Evolutionary conservation across 2,888 invertebrate species (phyloP).

Genomic region (Ichneumoninae sp.): DNA sequence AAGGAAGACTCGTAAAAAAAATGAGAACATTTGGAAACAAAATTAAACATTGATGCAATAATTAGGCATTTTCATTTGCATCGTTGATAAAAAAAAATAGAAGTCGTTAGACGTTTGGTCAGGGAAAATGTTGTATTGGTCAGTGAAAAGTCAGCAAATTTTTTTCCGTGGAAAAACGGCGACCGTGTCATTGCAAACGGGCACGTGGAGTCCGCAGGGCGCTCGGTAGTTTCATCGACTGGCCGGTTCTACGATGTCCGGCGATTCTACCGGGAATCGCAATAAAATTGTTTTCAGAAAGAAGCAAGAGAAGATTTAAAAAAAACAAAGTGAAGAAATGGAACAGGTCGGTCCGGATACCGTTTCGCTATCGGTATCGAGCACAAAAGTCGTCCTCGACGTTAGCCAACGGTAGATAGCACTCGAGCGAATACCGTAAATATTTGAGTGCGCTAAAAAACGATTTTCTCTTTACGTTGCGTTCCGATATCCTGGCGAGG

Average conservation of each 20-base stretch:
- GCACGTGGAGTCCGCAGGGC: constrained; percentile 3
- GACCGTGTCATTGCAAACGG: constrained; percentile 24
- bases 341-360: constrained; percentile 9
- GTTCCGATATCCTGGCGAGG: constrained; percentile 12
- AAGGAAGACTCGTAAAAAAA: too few species aligned
- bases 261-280: constrained; percentile 32
- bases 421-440: neutral
- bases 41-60: too few species aligned
- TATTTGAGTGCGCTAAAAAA: constrained; percentile 5
- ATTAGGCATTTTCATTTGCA: too few species aligned
- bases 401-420: neutral
- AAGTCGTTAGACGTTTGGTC: too few species aligned
- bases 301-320: neutral
- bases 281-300: constrained; percentile 28
- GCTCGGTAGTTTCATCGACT: constrained; percentile 51
- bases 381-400: neutral
- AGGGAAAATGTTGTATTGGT: too few species aligned
- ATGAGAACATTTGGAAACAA: too few species aligned
- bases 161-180: too few species aligned
- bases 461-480: constrained; percentile 5
- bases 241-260: constrained; percentile 32
- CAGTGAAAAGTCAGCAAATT: neutral
- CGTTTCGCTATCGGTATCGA: constrained; percentile 26
- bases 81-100: too few species aligned
- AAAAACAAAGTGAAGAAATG: constrained; percentile 6